Evolutionary conservation across 2,113 vertebrate species (phyloP), one percentile per base, ranked within the genome.

Genomic region (Xiphophorus maculatus): DNA sequence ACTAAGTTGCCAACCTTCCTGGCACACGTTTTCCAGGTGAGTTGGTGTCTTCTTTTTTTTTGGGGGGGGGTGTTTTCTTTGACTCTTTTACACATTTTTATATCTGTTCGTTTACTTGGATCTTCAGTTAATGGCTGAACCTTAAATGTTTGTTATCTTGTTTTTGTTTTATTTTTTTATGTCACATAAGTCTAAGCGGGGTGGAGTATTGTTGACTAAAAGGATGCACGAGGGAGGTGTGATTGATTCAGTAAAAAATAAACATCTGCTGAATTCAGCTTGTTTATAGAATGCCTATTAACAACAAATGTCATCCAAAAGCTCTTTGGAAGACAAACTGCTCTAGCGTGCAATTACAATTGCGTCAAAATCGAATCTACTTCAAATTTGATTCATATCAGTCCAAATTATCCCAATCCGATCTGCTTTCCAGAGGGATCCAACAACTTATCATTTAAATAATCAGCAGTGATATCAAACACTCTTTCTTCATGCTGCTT

Each of bases 1-100:
- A 88, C 76, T 73, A 84, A 83, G 66, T 79, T 77, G 82, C 76
- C 37, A 58, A 72, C 64, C 74, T 62, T 80, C 88, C 61, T 76
- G 76, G 65, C 68, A 73, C 85, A 69, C 51, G 22, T 84, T 77
- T 66, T 86, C 40, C 72, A 77, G 86, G 91, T 92, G 63, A 92
- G 86, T 89, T 29, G 22, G 9, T 58, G 19, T 54, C 48, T 51
- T 19, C 3, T 15, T 42, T 42, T 42, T 42, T 42, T 42, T n/a
- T 14, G 3, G 15, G 1, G 0, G 14, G 3, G 15, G 1, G 0
- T 42, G 12, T 42, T 42, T 42, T 42, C 4, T 42, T 42, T 42
- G 14, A 42, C 19, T 54, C 5, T 25, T 58, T 19, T 58, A n/a
- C 2, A 10, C 3, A 10, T n/a, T 48, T 5, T 58, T 58, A 58